These are phyloP conservation scores for Drosophila heteroneura DNA, from an alignment of 2,888 invertebrate genomes.

Conservation along the genomic window DNA sequence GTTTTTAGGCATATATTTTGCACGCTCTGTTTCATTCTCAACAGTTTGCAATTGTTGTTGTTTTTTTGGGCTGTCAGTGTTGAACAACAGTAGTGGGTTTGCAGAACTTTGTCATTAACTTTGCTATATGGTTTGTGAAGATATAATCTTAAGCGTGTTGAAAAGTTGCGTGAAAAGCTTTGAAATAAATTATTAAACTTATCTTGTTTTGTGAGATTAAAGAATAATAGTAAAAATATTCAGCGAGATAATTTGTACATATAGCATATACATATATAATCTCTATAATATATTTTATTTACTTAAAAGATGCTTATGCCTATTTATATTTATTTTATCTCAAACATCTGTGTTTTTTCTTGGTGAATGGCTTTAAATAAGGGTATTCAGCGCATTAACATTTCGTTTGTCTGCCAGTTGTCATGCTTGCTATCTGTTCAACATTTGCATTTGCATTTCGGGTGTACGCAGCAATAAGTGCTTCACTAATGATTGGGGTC, in stretches of 20 bases:
- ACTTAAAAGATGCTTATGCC: neutral
- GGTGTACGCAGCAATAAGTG: constrained; percentile 1
- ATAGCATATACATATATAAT: neutral
- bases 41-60: constrained; percentile 35
- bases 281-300: neutral
- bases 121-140: constrained; percentile 10
- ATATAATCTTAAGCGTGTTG: constrained; percentile 2
- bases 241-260: neutral
- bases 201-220: neutral
- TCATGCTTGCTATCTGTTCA: constrained; percentile 1
- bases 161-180: constrained; percentile 2
- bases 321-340: neutral
- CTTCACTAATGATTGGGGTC: constrained; percentile 28
- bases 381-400: constrained; percentile 2
- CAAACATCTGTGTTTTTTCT: neutral
- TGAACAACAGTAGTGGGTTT: constrained; percentile 16
- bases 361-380: neutral
- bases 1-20: constrained; percentile 62
- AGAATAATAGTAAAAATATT: neutral
- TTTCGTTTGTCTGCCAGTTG: neutral
- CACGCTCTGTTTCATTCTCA: constrained; percentile 61
- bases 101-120: constrained; percentile 39
- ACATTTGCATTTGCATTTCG: constrained; percentile 29
- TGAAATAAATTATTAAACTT: neutral
- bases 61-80: constrained; percentile 12